phyloP scores from a whole-genome alignment of 2,888 invertebrate genomes.

The Leucoptera coffeella region DNA sequence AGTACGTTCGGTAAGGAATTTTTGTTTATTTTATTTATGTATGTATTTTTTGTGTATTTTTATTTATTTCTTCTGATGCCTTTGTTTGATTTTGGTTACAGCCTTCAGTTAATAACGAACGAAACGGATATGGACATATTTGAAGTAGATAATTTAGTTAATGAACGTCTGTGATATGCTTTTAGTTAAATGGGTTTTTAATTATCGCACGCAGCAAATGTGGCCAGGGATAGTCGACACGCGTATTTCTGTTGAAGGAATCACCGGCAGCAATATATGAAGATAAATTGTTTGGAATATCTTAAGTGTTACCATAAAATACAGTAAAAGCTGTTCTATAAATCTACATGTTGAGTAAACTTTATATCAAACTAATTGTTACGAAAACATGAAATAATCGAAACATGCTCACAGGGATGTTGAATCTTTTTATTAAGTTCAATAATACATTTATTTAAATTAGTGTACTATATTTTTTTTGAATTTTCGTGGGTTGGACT shows the following conservation, averaged over 20 bases:
- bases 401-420: no score
- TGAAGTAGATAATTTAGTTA: constrained; percentile 32
- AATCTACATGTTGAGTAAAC: no score
- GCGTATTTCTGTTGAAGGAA: constrained; percentile 57
- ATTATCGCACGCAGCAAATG: constrained; percentile 45
- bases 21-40: no score
- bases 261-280: constrained; percentile 56
- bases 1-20: no score
- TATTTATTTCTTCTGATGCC: constrained; percentile 1
- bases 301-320: not conserved
- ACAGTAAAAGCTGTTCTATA: not conserved
- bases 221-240: constrained; percentile 57
- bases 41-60: no score
- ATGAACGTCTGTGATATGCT: constrained; percentile 41
- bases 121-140: constrained; percentile 50
- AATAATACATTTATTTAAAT: no score
- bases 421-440: no score
- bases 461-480: no score
- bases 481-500: no score
- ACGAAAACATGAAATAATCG: no score
- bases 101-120: constrained; percentile 45
- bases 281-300: constrained; percentile 4
- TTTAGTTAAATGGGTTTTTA: constrained; percentile 20
- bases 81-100: constrained; percentile 39
- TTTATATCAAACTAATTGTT: no score